phyloP scores from a whole-genome alignment of 2,797 vertebrate species.

The Enteromius viviparus region DNA sequence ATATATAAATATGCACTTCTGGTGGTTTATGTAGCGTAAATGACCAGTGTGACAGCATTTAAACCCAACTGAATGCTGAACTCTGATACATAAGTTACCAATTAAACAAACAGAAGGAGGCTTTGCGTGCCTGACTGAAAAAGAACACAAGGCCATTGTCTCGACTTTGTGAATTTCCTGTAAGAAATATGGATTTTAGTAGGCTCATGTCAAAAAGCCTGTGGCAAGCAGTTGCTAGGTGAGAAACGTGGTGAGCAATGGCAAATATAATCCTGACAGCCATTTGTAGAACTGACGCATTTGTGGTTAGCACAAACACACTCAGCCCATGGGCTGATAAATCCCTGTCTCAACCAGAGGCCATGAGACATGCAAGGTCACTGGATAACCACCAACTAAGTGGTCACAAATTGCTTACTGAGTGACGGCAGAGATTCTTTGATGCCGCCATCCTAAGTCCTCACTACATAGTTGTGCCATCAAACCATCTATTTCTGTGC shows the following conservation, averaged over 20 bases:
- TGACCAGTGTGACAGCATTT: conserved; percentile 1
- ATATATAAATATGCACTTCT: background rate
- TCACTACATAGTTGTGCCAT: conserved; percentile 32
- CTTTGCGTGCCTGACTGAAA: conserved; percentile 4
- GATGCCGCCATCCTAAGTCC: conserved; percentile 30
- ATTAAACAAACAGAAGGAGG: conserved; percentile 38
- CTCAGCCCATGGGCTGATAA: conserved; percentile 33
- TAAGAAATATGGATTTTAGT: conserved; percentile 39
- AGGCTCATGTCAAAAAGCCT: conserved; percentile 16
- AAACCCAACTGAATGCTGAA: conserved; percentile 14
- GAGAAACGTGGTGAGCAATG: conserved; percentile 2
- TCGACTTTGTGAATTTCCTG: conserved; percentile 10
- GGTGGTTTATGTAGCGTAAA: conserved; percentile 18
- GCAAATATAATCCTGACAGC: conserved; percentile 34
- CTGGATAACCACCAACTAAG: conserved; percentile 43
- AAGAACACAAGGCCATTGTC: conserved; percentile 30
- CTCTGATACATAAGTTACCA: conserved; percentile 41
- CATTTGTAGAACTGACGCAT: conserved; percentile 50
- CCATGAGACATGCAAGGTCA: conserved; percentile 49
- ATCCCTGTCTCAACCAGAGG: conserved; percentile 46
- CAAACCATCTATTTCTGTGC: conserved; percentile 37
- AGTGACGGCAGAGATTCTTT: conserved; percentile 39
- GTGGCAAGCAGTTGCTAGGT: conserved; percentile 25
- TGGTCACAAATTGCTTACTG: conserved; percentile 46
- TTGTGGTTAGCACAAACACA: conserved; percentile 43